Evolutionary conservation across 2,113 vertebrate species (phyloP).

Genomic region (Megaceryle torquata): DNA sequence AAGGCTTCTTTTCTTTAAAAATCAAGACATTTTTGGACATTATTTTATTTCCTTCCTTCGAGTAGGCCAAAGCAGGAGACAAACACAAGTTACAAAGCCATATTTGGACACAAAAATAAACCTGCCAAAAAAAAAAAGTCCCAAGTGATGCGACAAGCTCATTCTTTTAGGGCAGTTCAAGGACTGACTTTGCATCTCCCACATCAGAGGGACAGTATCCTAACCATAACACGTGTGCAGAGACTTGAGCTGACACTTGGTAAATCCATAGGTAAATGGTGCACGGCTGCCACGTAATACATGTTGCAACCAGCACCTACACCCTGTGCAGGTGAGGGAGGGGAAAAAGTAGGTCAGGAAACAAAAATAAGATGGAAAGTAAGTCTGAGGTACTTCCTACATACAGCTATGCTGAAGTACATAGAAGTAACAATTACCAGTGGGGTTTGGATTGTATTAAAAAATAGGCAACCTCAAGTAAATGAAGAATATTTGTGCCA

Average conservation of each 20-base stretch:
- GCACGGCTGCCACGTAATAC: not conserved
- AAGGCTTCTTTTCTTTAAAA: not conserved
- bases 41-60: slow-evolving; percentile 14
- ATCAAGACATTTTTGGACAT: not conserved
- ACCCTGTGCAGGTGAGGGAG: not conserved
- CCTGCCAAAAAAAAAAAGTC: not conserved
- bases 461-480: slow-evolving; percentile 59
- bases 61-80: not conserved
- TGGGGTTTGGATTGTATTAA: not conserved
- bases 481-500: slow-evolving; percentile 22
- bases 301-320: not conserved
- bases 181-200: not conserved
- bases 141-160: not conserved
- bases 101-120: not conserved
- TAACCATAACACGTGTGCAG: not conserved
- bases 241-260: not conserved
- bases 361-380: not conserved
- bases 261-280: not conserved
- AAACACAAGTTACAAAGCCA: not conserved
- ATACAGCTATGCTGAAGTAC: slow-evolving; percentile 33
- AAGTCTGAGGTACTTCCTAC: slow-evolving; percentile 25
- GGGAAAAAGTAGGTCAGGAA: not conserved
- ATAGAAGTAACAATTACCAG: not conserved
- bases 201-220: not conserved
- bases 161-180: not conserved